Evolutionary conservation across 2,797 vertebrate species (phyloP).

Genomic region (Coccyzus lansbergi): DNA sequence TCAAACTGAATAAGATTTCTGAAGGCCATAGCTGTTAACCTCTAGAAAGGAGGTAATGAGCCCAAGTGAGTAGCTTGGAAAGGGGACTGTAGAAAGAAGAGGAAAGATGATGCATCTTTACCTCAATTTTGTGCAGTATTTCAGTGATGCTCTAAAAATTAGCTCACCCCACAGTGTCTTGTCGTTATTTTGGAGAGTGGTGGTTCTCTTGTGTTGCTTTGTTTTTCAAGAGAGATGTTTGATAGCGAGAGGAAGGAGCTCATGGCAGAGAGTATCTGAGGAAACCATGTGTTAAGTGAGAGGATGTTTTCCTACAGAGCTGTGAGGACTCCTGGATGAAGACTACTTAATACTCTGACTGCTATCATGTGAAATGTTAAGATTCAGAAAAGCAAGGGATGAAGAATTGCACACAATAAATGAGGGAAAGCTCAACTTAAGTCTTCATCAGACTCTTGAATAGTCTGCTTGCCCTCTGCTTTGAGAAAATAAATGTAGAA

Average conservation of each 20-base stretch:
- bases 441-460: neutral
- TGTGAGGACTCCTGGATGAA: neutral
- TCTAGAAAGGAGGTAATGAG: neutral
- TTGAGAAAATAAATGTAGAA: slow-evolving; percentile 60
- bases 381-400: neutral
- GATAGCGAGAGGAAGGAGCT: neutral
- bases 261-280: neutral
- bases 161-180: accelerated
- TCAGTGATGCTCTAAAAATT: neutral
- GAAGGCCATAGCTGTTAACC: neutral
- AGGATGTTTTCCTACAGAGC: neutral
- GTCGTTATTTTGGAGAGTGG: neutral
- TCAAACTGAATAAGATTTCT: neutral
- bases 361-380: neutral
- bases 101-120: neutral
- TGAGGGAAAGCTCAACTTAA: neutral
- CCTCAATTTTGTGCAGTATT: neutral
- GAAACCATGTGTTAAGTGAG: accelerated
- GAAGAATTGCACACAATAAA: neutral
- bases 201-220: neutral
- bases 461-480: slow-evolving; percentile 23
- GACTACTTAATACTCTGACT: neutral
- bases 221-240: neutral
- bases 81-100: neutral
- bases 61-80: neutral